Base-by-base conservation (phyloP, 37 sponge, comb jelly and placozoan species). In the Spongilla lacustris region DNA sequence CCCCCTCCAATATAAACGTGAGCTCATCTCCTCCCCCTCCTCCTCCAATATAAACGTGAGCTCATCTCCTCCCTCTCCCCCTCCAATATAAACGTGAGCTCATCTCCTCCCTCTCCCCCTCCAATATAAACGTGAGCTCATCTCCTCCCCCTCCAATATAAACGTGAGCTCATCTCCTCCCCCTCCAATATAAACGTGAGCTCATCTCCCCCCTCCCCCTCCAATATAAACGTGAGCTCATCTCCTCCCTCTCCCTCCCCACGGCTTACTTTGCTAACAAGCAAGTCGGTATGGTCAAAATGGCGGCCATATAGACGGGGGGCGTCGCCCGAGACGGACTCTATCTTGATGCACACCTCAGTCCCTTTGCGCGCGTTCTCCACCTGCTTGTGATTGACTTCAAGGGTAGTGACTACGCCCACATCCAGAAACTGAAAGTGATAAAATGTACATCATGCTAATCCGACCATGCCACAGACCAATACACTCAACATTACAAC, bases 261-360 rank as follows among this genome's bases (percentile, higher is more conserved):
- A 81, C 14, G 14, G 30, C 81, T 66, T 77, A 98, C 97, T 91
- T 95, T 99, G 91, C 99, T 99, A 75, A 99, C 97, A 21, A 99
- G 81, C 22, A 89, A 75, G 82, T 99, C 97, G 0, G 86, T 90
- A 70, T 92, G 87, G 70, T 93, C 95, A 88, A 99, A 99, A 69
- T 99, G 99, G 31, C 99, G 72, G 2, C 98, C 99, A 67, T 89
- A 93, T n/a, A 99, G 87, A 30, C 91, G 82, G 11, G 99, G 99
- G 21, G 99, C 92, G 0, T 97, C 96, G 10, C 99, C 99, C 24
- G 93, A 83, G 0, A 79, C 76, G 24, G 90, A 30, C 41, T 97
- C 99, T 46, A 99, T 94, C 91, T 97, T 99, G 58, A 99, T 68
- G 71, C 97, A 97, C 24, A 99, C 96, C 50, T 99, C 99, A 58